Evolutionary conservation across 35 echinoderm and acorn worm genomes (phyloP).

Genomic region (Acanthaster planci): DNA sequence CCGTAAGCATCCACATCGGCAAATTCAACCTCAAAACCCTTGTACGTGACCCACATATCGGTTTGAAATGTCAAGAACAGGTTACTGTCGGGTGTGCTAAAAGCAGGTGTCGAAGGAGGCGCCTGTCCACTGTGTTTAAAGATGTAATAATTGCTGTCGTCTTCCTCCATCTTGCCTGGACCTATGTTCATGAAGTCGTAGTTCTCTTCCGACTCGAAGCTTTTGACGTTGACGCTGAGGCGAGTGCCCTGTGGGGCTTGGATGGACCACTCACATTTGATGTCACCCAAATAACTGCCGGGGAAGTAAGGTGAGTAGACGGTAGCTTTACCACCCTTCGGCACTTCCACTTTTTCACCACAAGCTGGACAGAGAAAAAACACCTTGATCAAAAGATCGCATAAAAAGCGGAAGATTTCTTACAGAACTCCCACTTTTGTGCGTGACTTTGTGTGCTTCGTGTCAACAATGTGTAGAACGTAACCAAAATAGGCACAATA

Average conservation of each 20-base stretch:
- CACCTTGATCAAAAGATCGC: too few species aligned
- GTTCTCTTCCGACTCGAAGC: constrained; percentile 67
- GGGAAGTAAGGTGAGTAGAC: constrained; percentile 8
- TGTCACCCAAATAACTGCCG: constrained; percentile 54
- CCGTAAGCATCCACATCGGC: constrained; percentile 40
- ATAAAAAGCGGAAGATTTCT: too few species aligned
- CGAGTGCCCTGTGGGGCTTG: constrained; percentile 52
- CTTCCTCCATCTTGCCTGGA: constrained; percentile 47
- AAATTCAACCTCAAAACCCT: constrained; percentile 52
- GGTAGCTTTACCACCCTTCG: neutral
- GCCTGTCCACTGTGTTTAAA: constrained; percentile 59
- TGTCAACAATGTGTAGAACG: too few species aligned
- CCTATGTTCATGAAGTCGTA: constrained; percentile 86
- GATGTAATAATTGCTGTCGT: constrained; percentile 33
- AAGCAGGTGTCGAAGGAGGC: constrained; percentile 33
- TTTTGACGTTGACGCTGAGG: constrained; percentile 57
- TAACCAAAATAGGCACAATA: too few species aligned
- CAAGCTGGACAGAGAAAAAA: neutral
- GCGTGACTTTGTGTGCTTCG: too few species aligned
- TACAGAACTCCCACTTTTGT: too few species aligned
- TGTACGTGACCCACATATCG: constrained; percentile 57
- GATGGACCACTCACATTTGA: constrained; percentile 75
- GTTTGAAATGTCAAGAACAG: constrained; percentile 52
- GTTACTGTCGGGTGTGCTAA: constrained; percentile 45
- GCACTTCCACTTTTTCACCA: neutral